Evolutionary conservation across 2,113 vertebrate species (phyloP).

Genomic region (Leuciscus idus): DNA sequence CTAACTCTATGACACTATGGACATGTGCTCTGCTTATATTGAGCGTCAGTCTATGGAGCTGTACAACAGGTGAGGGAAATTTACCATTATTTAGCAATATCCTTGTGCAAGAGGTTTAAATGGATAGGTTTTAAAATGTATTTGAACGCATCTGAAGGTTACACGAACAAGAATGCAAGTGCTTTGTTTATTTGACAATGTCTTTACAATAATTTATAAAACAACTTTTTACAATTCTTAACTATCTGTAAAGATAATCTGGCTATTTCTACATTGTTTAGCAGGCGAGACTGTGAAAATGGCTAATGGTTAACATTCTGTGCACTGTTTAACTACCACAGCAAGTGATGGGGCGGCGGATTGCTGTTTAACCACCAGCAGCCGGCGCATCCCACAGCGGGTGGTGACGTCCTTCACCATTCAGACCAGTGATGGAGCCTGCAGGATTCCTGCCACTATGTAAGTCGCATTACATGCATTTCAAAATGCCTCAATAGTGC

Average conservation of each 20-base stretch:
- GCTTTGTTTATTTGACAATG: too few relatives aligned
- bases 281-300: neutral
- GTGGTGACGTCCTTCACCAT: constrained; percentile 47
- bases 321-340: constrained; percentile 18
- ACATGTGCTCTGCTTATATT: constrained; percentile 47
- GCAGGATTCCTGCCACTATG: constrained; percentile 59
- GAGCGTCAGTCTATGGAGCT: constrained; percentile 21
- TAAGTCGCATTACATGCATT: constrained; percentile 44
- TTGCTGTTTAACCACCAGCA: constrained; percentile 57
- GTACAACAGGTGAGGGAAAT: constrained; percentile 10
- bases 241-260: too few relatives aligned
- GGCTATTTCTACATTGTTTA: too few relatives aligned
- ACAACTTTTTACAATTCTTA: too few relatives aligned
- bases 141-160: neutral
- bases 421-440: constrained; percentile 47
- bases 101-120: neutral
- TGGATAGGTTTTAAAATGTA: neutral
- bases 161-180: too few relatives aligned
- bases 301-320: neutral
- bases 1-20: constrained; percentile 23
- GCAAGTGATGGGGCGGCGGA: constrained; percentile 55
- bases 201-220: too few relatives aligned
- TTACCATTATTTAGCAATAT: neutral
- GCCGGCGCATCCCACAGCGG: constrained; percentile 32
- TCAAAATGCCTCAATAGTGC: too few relatives aligned